Evolutionary conservation across 2,888 invertebrate species (phyloP).

Genomic region (Alloplasta piceator): DNA sequence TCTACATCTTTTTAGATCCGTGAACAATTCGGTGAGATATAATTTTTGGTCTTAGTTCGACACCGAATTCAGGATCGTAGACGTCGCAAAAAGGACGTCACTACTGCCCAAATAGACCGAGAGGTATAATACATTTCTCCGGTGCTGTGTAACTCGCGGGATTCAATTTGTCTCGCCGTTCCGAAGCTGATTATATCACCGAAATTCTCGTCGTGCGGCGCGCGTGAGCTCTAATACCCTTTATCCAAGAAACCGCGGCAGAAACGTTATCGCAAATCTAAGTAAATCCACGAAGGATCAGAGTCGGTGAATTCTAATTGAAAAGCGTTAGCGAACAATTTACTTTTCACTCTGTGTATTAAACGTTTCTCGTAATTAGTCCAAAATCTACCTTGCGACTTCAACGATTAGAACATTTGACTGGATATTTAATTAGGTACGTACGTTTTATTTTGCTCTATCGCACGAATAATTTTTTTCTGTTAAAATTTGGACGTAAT

Average conservation of each 20-base stretch:
- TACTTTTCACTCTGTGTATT: slow-evolving; percentile 34
- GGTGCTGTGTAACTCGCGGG: slow-evolving; percentile 1
- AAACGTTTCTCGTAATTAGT: slow-evolving; percentile 47
- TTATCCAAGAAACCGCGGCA: slow-evolving; percentile 53
- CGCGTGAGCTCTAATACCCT: slow-evolving; percentile 37
- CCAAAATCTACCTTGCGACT: background rate
- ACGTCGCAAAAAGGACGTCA: slow-evolving; percentile 5
- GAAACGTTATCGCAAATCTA: slow-evolving; percentile 65
- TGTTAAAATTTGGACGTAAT: no score
- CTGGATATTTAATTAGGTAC: no score
- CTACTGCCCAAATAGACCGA: background rate
- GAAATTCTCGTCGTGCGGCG: slow-evolving; percentile 20
- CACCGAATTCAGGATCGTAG: background rate
- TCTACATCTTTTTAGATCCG: background rate
- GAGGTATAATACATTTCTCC: slow-evolving; percentile 18
- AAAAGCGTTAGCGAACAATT: slow-evolving; percentile 66
- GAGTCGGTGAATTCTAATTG: slow-evolving; percentile 62
- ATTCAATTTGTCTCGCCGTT: slow-evolving; percentile 57
- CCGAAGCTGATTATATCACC: slow-evolving; percentile 48
- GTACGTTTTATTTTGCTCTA: no score
- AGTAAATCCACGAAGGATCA: slow-evolving; percentile 63
- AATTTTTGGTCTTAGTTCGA: background rate
- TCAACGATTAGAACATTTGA: no score
- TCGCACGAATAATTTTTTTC: no score
- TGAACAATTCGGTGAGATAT: background rate